A percentile compares a stretch with the other conserved stretches of the same genome.
Evolutionary conservation across 1,140 invertebrate species (phyloP).

Genomic region (Cyphomyrmex costatus): DNA sequence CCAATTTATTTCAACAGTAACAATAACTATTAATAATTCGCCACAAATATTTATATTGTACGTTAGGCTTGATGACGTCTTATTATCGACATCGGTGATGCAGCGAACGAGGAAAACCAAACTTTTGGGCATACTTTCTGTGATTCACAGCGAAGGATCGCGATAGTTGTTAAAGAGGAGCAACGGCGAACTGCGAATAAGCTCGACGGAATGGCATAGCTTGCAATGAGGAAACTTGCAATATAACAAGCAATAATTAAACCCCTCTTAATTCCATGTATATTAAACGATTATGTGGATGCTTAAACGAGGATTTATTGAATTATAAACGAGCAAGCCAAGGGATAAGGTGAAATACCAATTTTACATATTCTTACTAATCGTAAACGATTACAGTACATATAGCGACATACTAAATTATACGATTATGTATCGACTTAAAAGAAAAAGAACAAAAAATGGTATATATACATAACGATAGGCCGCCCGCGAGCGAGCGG

Average conservation of each 20-base stretch:
- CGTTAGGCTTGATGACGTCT: constrained; percentile 33
- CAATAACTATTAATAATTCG: neutral
- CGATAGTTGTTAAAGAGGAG: constrained; percentile 47
- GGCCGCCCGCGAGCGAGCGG: constrained; percentile 70
- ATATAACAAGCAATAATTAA: constrained; percentile 87
- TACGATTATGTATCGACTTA: constrained; percentile 84
- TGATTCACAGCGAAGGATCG: constrained; percentile 66
- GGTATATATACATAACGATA: constrained; percentile 80
- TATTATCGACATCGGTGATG: constrained; percentile 63
- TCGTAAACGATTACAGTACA: constrained; percentile 85
- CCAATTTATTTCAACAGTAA: neutral
- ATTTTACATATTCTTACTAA: constrained; percentile 88
- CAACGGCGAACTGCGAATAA: constrained; percentile 65
- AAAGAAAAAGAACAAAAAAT: constrained; percentile 79
- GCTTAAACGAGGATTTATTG: constrained; percentile 85
- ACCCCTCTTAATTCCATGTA: constrained; percentile 86
- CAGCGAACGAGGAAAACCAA: constrained; percentile 59
- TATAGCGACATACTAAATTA: constrained; percentile 86
- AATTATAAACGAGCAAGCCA: constrained; percentile 79
- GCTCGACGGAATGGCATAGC: constrained; percentile 81
- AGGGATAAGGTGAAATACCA: constrained; percentile 83
- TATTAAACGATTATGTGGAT: constrained; percentile 85
- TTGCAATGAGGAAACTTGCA: constrained; percentile 84
- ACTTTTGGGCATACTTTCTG: constrained; percentile 73
- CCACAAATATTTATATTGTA: constrained; percentile 26